Evolutionary conservation across 2,888 invertebrate species (phyloP), one percentile per base, ranked within the genome.

Genomic region (Lithosia quadra): DNA sequence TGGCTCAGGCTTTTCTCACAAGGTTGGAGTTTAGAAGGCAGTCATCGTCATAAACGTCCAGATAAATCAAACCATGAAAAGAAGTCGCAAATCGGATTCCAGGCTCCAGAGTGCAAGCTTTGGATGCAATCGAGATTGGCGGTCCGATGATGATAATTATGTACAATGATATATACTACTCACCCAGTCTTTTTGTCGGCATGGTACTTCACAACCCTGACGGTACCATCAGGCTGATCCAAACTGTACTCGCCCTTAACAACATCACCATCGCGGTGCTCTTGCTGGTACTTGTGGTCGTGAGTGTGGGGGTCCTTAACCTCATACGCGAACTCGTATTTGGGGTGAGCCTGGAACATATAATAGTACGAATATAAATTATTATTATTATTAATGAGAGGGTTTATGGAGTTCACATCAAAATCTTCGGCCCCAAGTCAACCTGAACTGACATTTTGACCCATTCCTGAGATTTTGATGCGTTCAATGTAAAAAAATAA

Each of bases 291-390:
- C 85, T 95, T 95, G 83, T 93, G 90, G 87, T 95, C 95, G 21
- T 95, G 95, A 33, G 95, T 95, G 76, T 95, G 94, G 2, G 91
- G 91, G 76, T 95, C 96, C 74, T 92, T 90, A 56, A 94, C 95
- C 36, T 78, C 76, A 72, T 82, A 82, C 66, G 92, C 92, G 72
- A 92, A 93, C 65, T 90, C 91, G 60, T 75, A 77, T 53, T 75
- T 77, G 2, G 77, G 75, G 57, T 64, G 64, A 43, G 28, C 43
- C 64, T 65, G 43, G 10, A 60, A 1, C 18, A 22, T 28, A 28
- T 28, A 28, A 28, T 13, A 5, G n/a, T n/a, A n/a, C n/a, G n/a
- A n/a, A n/a, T n/a, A 33, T 11, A 33, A 33, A n/a, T 33, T n/a
- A 11, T 58, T 33, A n/a, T 34, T 34, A n/a, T 11, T 3, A 28